A percentile compares a stretch with the other conserved stretches of the same genome.
Evolutionary conservation across 2,113 vertebrate genomes (phyloP).

Genomic region (Candoia aspera): DNA sequence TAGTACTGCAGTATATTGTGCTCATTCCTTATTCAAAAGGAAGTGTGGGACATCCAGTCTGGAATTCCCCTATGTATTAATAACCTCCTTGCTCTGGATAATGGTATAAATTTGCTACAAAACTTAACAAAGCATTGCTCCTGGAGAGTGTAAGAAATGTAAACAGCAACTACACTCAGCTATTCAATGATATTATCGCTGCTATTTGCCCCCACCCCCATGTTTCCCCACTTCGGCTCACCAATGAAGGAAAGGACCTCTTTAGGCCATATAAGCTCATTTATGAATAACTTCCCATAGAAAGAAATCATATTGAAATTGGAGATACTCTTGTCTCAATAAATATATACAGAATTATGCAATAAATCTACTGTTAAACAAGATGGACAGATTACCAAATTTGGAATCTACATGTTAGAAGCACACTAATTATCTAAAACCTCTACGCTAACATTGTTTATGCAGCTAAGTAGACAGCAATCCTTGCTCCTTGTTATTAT

Average conservation of each 20-base stretch:
- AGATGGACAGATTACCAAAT: not conserved
- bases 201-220: not conserved
- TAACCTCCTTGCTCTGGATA: not conserved
- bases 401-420: not conserved
- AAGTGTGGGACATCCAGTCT: not conserved
- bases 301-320: not conserved
- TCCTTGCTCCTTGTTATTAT: not conserved
- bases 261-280: not conserved
- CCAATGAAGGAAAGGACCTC: not conserved
- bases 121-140: not conserved
- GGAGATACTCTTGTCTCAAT: not conserved
- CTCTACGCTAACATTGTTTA: not conserved
- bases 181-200: not conserved
- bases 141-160: not conserved
- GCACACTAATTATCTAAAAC: not conserved
- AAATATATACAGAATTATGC: not conserved
- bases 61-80: not conserved
- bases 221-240: not conserved
- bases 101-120: not conserved
- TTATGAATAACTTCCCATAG: not conserved
- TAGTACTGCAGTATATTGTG: not conserved
- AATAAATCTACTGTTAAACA: not conserved
- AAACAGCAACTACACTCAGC: not conserved
- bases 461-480: not conserved
- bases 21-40: not conserved